Evolutionary conservation across 2,888 invertebrate species (phyloP), one percentile per base, ranked within the genome.

Genomic region (Drepanosiphum platanoidis): DNA sequence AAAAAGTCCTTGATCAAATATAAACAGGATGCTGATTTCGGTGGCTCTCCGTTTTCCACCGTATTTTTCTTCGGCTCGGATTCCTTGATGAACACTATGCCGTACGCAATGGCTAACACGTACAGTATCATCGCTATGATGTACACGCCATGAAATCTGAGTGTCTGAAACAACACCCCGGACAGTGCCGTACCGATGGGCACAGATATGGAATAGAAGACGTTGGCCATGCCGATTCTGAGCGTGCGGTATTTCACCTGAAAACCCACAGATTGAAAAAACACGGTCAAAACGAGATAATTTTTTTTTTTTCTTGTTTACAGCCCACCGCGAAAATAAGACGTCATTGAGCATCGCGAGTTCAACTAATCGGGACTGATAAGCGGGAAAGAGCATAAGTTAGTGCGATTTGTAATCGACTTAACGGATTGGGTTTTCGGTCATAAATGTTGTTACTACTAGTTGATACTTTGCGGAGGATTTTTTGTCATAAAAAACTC

Each of bases 141-240:
- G 89, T 95, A 96, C 22, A 95, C 94, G 71, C 96, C 95, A 88
- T 95, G 95, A 88, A 95, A 93, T 22, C 88, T 88, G 39, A 88
- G 88, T 82, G 88, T 86, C 74, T 87, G 87, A 86, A 88, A 88
- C 87, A 97, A 91, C 82, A 96, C 92, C 0, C 97, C 97, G 89
- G 96, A 96, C 5, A 96, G 91, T 8, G 96, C 95, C 88, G 96
- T 94, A n/a, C 97, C 97, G 15, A 97, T 92, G 0, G 97, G 96
- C 86, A 96, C 94, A 36, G 97, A 96, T 74, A 97, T 91, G 1
- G 96, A 96, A 88, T 96, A 94, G 90, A 96, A 96, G 11, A 96
- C 92, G 90, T 97, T 97, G 87, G 96, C 94, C 80, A 97, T 93
- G 39, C 96, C 96, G 88, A 97, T 95, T 87, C 97, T 91, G 74